Evolutionary conservation across 2,888 invertebrate genomes (phyloP), one percentile per base, ranked within the genome.

Genomic region (Cremastobaeus sp.): DNA sequence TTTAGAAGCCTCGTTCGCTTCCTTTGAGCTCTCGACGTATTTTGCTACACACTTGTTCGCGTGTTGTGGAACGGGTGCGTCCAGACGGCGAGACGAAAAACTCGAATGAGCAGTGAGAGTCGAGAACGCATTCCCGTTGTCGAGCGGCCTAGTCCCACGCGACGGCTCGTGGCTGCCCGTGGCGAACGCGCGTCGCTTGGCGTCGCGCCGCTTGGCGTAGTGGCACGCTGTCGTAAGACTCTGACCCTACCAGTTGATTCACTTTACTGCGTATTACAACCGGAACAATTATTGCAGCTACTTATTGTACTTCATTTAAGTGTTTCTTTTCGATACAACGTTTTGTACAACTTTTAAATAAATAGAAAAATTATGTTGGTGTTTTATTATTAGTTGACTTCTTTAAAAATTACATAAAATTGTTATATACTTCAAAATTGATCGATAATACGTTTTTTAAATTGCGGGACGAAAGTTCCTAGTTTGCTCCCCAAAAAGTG

Each of bases 171-270:
- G 72, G 72, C 72, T 66, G 65, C 57, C 62, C 43, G 52, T 66
- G 70, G 71, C 47, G 71, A 68, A 74, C 76, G 72, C 71, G 75
- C 55, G 76, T 73, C 64, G 71, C 66, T 60, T 73, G 57, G 66
- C 59, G 66, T 69, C 69, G 62, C 69, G 68, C 48, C 71, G 50
- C 37, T 30, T n/a, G 41, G 21, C 47, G 55, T 69, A 62, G 62
- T 55, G 48, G 47, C 37, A 52, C 52, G 32, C 37, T 47, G 37
- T 48, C 54, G 45, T 45, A 59, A 66, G 45, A n/a, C 45, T 43
- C 37, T 62, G 60, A 55, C 60, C 54, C 48, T 34, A 28, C 37
- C 50, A 52, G 30, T 50, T 48, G 48, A 50, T 39, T 60, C 62
- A 35, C 48, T 50, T 55, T 45, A 41, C 39, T 48, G 34, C 57